These are phyloP conservation scores for Pasiphila rectangulata DNA, from an alignment of 2,888 invertebrate species.

Conservation along the genomic window DNA sequence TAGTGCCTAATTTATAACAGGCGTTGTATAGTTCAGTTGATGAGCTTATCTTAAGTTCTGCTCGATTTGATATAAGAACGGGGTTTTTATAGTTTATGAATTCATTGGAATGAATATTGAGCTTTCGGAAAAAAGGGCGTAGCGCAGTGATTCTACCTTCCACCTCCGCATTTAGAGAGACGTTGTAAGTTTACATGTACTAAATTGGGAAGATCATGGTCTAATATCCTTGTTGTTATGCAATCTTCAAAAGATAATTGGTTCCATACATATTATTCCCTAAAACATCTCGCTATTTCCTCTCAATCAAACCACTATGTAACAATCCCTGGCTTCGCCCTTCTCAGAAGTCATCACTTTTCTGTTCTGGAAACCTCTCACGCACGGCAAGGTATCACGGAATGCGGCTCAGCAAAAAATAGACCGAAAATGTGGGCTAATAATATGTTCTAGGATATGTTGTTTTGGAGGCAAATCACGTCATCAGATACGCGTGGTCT, in stretches of 20 bases:
- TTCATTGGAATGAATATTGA: too few species aligned
- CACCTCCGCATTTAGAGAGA: too few species aligned
- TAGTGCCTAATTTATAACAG: neutral
- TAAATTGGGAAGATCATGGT: too few species aligned
- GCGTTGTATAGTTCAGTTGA: neutral
- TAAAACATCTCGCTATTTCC: slow-evolving; percentile 15
- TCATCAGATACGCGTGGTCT: slow-evolving; percentile 23
- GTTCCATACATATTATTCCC: slow-evolving; percentile 4
- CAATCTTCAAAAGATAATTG: too few species aligned
- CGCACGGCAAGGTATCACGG: slow-evolving; percentile 27
- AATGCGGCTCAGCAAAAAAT: slow-evolving; percentile 34
- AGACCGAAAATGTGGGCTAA: slow-evolving; percentile 33
- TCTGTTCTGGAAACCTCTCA: slow-evolving; percentile 29
- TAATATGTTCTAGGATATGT: slow-evolving; percentile 35
- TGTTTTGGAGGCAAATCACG: slow-evolving; percentile 31
- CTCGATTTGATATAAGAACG: neutral
- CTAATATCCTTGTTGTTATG: too few species aligned
- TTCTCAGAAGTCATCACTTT: slow-evolving; percentile 26
- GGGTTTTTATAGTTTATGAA: neutral
- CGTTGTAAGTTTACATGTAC: too few species aligned
- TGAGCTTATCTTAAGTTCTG: too few species aligned
- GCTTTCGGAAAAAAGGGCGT: too few species aligned
- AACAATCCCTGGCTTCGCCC: slow-evolving; percentile 19
- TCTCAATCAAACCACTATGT: slow-evolving; percentile 26
- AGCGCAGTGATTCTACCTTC: too few species aligned